Evolutionary conservation across 2,888 invertebrate genomes (phyloP).

Genomic region (Cremastinae sp.): DNA sequence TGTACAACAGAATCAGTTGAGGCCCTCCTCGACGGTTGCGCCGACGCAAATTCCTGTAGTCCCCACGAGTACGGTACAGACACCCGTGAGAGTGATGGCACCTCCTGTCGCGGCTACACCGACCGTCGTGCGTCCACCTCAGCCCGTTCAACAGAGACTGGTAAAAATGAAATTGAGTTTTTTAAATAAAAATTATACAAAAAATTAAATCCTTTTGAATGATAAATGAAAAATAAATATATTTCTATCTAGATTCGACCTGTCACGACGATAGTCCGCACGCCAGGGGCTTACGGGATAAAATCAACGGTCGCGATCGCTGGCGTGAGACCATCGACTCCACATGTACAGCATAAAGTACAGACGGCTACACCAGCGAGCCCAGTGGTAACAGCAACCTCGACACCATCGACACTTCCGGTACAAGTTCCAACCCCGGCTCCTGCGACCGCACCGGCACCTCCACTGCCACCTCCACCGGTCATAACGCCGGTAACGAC

Average conservation of each 20-base stretch:
- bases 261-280: constrained; percentile 76
- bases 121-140: constrained; percentile 81
- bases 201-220: no score
- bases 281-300: constrained; percentile 73
- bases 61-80: constrained; percentile 78
- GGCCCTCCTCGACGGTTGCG: constrained; percentile 80
- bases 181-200: not conserved
- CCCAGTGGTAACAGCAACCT: constrained; percentile 16
- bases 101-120: constrained; percentile 79
- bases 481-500: constrained; percentile 15
- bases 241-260: constrained; percentile 72
- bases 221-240: not conserved
- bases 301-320: constrained; percentile 76
- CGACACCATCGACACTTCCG: constrained; percentile 18
- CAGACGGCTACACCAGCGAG: constrained; percentile 56
- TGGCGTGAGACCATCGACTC: constrained; percentile 70
- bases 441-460: constrained; percentile 8
- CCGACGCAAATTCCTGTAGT: constrained; percentile 70
- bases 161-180: constrained; percentile 70
- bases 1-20: constrained; percentile 81
- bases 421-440: constrained; percentile 12
- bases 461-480: constrained; percentile 21
- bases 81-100: constrained; percentile 85
- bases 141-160: constrained; percentile 82
- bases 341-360: constrained; percentile 72